Evolutionary conservation across 2,888 invertebrate species (phyloP).

Genomic region (Acanthococcus lagerstroemiae): DNA sequence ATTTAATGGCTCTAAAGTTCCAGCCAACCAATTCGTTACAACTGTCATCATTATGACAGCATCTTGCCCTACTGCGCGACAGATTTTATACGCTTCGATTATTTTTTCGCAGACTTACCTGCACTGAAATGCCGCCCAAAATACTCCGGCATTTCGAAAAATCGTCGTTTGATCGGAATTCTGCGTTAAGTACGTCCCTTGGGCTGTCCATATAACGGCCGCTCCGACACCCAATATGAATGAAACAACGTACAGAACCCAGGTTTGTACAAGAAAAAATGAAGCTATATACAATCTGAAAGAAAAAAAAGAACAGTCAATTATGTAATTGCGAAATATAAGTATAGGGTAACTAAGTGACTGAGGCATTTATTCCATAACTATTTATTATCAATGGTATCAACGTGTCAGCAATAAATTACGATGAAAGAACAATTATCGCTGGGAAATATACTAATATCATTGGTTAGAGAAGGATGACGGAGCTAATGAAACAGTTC

Average conservation of each 20-base stretch:
- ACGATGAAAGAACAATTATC: too few species aligned
- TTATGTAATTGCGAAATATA: not conserved
- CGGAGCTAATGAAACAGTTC: too few species aligned
- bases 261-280: conserved; percentile 73
- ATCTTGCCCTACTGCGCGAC: too few species aligned
- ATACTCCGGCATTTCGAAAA: conserved; percentile 86
- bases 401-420: too few species aligned
- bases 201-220: conserved; percentile 91
- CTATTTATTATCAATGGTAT: not conserved
- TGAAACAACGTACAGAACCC: conserved; percentile 75
- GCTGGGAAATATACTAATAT: too few species aligned
- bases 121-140: conserved; percentile 93
- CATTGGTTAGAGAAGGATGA: too few species aligned
- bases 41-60: too few species aligned
- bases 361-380: too few species aligned
- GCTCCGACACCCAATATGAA: conserved; percentile 82
- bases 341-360: not conserved
- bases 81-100: not conserved
- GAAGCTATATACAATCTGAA: conserved; percentile 77
- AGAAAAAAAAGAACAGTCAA: conserved; percentile 36
- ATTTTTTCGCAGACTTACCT: conserved; percentile 48
- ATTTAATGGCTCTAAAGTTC: too few species aligned
- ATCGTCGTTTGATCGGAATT: conserved; percentile 83
- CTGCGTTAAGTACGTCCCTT: conserved; percentile 81
- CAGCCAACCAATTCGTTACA: too few species aligned